phyloP scores from a whole-genome alignment of 2,888 invertebrate genomes.

The Luperina testacea region DNA sequence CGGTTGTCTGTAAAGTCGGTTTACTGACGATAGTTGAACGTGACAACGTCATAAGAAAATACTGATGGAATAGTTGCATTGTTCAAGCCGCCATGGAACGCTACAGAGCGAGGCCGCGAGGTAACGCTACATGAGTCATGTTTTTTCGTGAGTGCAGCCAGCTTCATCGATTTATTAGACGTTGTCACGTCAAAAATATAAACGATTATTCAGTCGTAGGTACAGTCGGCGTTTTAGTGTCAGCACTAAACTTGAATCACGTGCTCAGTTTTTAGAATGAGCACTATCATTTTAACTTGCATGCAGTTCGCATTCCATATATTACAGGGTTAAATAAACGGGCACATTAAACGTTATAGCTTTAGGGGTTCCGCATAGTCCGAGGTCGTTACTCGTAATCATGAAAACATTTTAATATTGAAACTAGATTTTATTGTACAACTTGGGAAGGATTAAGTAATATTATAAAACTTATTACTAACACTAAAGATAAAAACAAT shows the following conservation, averaged over 20 bases:
- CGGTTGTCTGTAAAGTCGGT: too few relatives aligned
- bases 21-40: too few relatives aligned
- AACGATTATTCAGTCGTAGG: conserved; percentile 14
- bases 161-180: too few relatives aligned
- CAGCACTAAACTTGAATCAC: conserved; percentile 43
- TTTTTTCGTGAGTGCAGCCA: too few relatives aligned
- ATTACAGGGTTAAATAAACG: conserved; percentile 38
- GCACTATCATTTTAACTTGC: conserved; percentile 37
- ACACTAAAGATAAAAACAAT: neutral
- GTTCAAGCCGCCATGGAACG: too few relatives aligned
- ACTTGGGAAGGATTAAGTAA: neutral
- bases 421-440: conserved; percentile 44
- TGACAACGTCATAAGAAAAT: too few relatives aligned
- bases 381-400: conserved; percentile 23
- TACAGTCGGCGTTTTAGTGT: conserved; percentile 23
- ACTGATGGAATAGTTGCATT: too few relatives aligned
- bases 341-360: conserved; percentile 44
- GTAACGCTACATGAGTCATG: too few relatives aligned
- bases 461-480: neutral
- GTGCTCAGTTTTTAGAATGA: conserved; percentile 53
- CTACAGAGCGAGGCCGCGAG: too few relatives aligned
- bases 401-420: conserved; percentile 43
- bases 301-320: conserved; percentile 38
- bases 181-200: too few relatives aligned
- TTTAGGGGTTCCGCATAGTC: conserved; percentile 36